Percentiles rank a stretch among this genome's conserved stretches.
phyloP scores from a whole-genome alignment of 2,888 invertebrate species.

The Chymomyza fuscimana region DNA sequence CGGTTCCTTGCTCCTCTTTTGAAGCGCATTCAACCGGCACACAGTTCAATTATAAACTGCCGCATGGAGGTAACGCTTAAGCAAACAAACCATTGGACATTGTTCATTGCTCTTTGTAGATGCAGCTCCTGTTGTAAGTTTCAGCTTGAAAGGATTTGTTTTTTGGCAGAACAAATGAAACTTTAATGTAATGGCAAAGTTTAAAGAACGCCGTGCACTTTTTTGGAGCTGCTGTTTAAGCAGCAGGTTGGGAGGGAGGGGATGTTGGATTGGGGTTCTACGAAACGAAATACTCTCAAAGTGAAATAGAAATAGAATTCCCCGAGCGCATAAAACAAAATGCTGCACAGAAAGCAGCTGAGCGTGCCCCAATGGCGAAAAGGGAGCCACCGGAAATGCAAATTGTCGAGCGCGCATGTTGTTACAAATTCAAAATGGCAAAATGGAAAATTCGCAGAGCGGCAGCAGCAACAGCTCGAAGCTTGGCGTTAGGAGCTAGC shows the following conservation, averaged over 20 bases:
- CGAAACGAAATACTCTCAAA: constrained; percentile 33
- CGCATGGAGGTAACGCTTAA: constrained; percentile 1
- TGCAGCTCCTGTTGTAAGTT: constrained; percentile 17
- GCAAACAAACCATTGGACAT: not conserved
- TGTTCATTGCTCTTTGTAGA: constrained; percentile 6
- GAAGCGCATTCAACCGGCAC: constrained; percentile 40
- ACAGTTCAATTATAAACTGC: constrained; percentile 70
- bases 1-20: not conserved
- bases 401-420: constrained; percentile 69
- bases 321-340: constrained; percentile 34
- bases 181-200: constrained; percentile 32
- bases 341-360: constrained; percentile 18
- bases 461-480: not conserved
- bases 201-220: not conserved
- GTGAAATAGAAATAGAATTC: constrained; percentile 52
- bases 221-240: not conserved
- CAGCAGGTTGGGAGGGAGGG: not conserved
- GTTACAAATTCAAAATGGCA: constrained; percentile 72
- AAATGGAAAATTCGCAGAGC: not conserved
- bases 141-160: constrained; percentile 37
- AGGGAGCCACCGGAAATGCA: constrained; percentile 61
- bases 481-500: not conserved
- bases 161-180: constrained; percentile 22
- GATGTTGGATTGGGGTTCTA: not conserved
- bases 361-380: constrained; percentile 38